Base-by-base conservation (phyloP, 30 jellyfish, hydroid and myxozoan species). In the Nemopilema nomurai region DNA sequence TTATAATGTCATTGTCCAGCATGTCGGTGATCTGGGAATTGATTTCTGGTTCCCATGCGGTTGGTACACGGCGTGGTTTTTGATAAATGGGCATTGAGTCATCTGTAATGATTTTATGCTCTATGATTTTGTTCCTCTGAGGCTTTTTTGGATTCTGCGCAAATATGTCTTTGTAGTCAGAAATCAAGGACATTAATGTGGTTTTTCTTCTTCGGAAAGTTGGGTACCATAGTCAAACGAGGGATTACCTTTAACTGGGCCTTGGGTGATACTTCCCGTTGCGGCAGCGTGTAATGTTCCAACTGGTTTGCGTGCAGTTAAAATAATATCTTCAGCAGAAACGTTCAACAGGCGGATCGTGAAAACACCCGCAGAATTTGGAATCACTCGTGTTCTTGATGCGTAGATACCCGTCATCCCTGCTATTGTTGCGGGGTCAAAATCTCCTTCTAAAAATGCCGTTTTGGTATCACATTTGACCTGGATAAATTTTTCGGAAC, bases 241-340 rank as follows among this genome's bases (percentile, higher is more conserved):
- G 30, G 77, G 79, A 29, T 19, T 78, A 65, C 57, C 66, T 31
- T 31, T 51, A 8, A 28, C 21, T 31, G 29, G 83, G 83, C 71
- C 83, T 73, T 66, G 83, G 27, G 70, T 73, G 83, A 73, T 73
- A 18, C 83, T 73, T 26, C 69, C 70, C 41, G 83, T 73, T 28
- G 83, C 83, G 72, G 83, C 83, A 32, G 83, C 83, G 21, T 73
- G 83, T 73, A 73, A 73, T 41, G 83, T 32, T 73, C 70, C 83
- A 26, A 73, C 83, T 73, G 83, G 83, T 73, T 73, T 73, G 83
- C 83, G 83, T 41, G 83, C 83, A 73, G 83, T 73, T 64, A 73
- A 73, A 73, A 73, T 73, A 74, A 27, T 22, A 73, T 73, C 83
- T 73, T 51, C 71, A 73, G 83, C 70, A 73, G 70, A 73, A 73